Evolutionary conservation across 2,888 invertebrate species (phyloP), one percentile per base, ranked within the genome.

Genomic region (Eristalis pertinax): DNA sequence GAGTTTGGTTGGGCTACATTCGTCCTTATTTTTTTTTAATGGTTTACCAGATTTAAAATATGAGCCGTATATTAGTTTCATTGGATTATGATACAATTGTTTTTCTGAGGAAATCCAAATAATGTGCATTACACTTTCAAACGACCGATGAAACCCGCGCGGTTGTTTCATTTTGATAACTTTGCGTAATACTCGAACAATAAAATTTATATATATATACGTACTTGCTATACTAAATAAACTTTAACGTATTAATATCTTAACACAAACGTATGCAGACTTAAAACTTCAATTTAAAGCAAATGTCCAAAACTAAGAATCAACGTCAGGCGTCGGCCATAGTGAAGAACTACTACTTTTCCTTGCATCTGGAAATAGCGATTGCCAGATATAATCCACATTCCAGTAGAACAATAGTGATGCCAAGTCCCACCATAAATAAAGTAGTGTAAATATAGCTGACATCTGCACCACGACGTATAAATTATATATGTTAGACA

Each of bases 191-290:
- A 35, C 84, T 81, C 84, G 84, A 76, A 56, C 81, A 76, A 50
- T 50, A 50, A 19, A 67, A 85, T 67, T 26, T 72, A 76, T 76
- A 76, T 67, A 81, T 60, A 60, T 35, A 85, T 85, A 85, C 84
- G 84, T 85, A 85, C 84, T 81, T 85, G 84, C 43, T 65, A 72
- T 50, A 50, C 50, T 50, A 7, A 0, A 19, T 50, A 19, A 50
- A 50, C n/a, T 8, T 19, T 50, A 5, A 50, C 50, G 50, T 7
- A 50, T 1, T 19, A 50, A 50, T 8, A 19, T n/a, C n/a, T n/a
- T 50, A 41, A 4, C n/a, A 43, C 5, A 19, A 50, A 19, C 10
- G 2, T 19, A 19, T 50, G 19, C 10, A 8, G n/a, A 50, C 8
- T 3, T 19, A 8, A 19, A 50, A 19, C 8, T 50, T 43, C 4